Base-by-base conservation (phyloP, 2,888 invertebrate genomes). In the Salpingus planirostris region DNA sequence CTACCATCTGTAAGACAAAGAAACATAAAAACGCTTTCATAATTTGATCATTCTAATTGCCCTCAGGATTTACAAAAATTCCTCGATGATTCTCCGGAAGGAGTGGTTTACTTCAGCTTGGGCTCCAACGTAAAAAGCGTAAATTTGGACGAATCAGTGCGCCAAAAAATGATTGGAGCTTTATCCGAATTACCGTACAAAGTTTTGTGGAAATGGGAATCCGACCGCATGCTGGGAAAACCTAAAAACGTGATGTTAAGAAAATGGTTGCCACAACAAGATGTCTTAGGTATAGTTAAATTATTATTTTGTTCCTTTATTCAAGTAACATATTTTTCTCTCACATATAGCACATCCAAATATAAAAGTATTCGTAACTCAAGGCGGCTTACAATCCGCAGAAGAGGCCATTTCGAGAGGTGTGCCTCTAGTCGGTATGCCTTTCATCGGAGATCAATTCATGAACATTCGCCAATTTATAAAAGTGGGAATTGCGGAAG, bases 51-150 rank as follows among this genome's bases (percentile, higher is more conserved):
- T n/a, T n/a, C n/a, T n/a, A n/a, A n/a, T 18, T 30, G 15, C 6
- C 26, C 33, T n/a, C 15, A 59, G 58, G 56, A 59, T 33, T 36
- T 59, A 13, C 31, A 59, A 37, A 12, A 42, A 14, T 49, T 52
- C 35, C 28, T 60, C 31, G 55, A 60, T 34, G 36, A 47, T 2
- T 50, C 56, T 5, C 41, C 33, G 6, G 39, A 59, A 24, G 62
- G 62, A 3, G 55, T 52, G 2, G 39, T 61, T 3, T 53, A 57
- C 31, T 57, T 60, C 31, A 57, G 61, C 35, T 47, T 66, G 31
- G 66, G 66, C 2, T 57, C 64, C 1, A 50, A 54, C 11, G 40
- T 47, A 1, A 36, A 40, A 31, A 43, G 46, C 24, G 34, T 27
- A 0, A 32, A 43, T 27, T 14, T 47, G 1, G 13, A 32, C 7